Evolutionary conservation across 2,888 invertebrate genomes (phyloP), one percentile per base, ranked within the genome.

Genomic region (Drosophila macrospina): DNA sequence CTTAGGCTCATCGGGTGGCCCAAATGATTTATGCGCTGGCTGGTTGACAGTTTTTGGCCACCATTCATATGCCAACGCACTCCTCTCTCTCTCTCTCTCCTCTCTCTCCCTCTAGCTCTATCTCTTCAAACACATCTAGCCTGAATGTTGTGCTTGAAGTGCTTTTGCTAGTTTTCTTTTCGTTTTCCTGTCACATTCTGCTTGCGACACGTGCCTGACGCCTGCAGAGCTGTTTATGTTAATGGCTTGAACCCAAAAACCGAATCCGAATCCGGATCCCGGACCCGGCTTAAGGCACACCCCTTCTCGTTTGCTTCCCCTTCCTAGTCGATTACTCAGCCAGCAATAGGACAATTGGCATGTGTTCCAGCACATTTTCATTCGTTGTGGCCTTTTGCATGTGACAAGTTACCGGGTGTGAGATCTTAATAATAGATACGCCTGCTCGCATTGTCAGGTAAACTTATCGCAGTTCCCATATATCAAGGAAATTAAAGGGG

Each of bases 221-320:
- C 83, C 84, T 79, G 79, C 81, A 79, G 86, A 86, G 72, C 72
- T 84, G 74, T 69, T 79, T 84, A 84, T 86, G 83, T 84, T 84
- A 84, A 84, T 84, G 85, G 84, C 86, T 67, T 62, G 45, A 48
- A 57, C 62, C 74, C 60, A 20, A 60, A 52, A 32, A n/a, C 60
- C 36, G 47, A 41, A 48, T 32, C 54, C 32, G 16, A 28, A 6
- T 28, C 8, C 37, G 16, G n/a, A n/a, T n/a, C 30, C 45, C 48
- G 44, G 5, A 57, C 51, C 68, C 63, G 65, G 69, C 69, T 72
- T 77, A 75, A 44, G 20, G 20, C 32, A n/a, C 1, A 24, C 26
- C 24, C 24, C 10, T 10, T 4, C 10, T 10, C 39, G 4, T 24
- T 4, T 4, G 0, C 11, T 36, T 6, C 11, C 24, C 32, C 15